Evolutionary conservation across 2,888 invertebrate genomes (phyloP), one percentile per base, ranked within the genome.

Genomic region (Lasius platythorax): DNA sequence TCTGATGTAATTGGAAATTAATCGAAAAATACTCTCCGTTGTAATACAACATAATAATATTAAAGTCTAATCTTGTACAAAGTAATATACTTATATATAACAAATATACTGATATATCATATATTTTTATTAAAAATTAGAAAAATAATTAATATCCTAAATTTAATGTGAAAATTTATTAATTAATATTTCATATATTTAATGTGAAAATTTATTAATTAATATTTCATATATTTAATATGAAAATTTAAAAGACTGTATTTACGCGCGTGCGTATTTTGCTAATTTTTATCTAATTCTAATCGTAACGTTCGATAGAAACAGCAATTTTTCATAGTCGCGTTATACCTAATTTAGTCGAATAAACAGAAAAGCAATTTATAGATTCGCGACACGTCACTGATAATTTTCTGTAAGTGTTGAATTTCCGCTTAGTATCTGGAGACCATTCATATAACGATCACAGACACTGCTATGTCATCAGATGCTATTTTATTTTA

Each of bases 381-480:
- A 63, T 56, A 68, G 33, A 79, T 73, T 83, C 61, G 30, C 9
- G 15, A 68, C 73, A 53, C 68, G 67, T 6, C 18, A 11, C 18
- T 43, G 58, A 85, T 85, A 74, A 75, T 58, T 63, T 30, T 81
- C 43, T 53, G 18, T 53, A 33, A 79, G 50, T 50, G 30, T 53
- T 11, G 40, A 67, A 76, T 78, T 84, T 86, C 37, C 68, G 33
- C 15, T 74, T 46, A 12, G 8, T 9, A 63, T 30, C 23, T 23
- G n/a, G 3, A 43, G 4, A n/a, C 12, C 3, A 8, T 43, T 68
- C 9, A 3, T 50, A 72, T 63, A 70, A 76, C 11, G 37, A 46
- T 40, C 46, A 6, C 4, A 23, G 5, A 12, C 5, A 3, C 30
- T 33, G 8, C 9, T n/a, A 63, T 53, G 23, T 66, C 61, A 12